Percentiles rank a stretch among this genome's conserved stretches.
phyloP scores from a whole-genome alignment of 2,888 invertebrate genomes.

The Itoplectis maculator region DNA sequence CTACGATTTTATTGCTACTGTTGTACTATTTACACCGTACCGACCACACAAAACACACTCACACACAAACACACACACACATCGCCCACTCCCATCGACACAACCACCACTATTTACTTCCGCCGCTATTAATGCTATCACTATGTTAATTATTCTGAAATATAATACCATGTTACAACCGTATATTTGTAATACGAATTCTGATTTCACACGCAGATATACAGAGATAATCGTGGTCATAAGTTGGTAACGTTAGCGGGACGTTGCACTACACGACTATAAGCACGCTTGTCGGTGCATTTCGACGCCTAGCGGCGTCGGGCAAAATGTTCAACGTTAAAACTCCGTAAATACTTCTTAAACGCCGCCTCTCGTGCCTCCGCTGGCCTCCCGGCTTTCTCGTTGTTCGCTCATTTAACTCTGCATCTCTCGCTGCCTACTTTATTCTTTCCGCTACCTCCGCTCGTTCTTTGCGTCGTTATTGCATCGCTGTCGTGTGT shows the following conservation, averaged over 20 bases:
- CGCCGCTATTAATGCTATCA: slow-evolving; percentile 63
- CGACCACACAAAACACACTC: slow-evolving; percentile 11
- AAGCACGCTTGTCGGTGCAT: slow-evolving; percentile 7
- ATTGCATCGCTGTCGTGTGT: slow-evolving; percentile 12
- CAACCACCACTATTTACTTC: slow-evolving; percentile 64
- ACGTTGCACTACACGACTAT: slow-evolving; percentile 19
- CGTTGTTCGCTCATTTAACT: background rate
- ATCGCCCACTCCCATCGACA: slow-evolving; percentile 18
- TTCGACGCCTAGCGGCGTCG: background rate
- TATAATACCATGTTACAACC: slow-evolving; percentile 71
- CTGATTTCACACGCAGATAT: slow-evolving; percentile 44
- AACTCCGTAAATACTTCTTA: slow-evolving; percentile 27
- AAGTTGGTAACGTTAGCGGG: background rate
- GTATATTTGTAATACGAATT: slow-evolving; percentile 71
- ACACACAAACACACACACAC: slow-evolving; percentile 34
- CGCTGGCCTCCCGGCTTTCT: background rate
- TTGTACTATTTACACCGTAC: slow-evolving; percentile 32
- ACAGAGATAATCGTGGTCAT: slow-evolving; percentile 50
- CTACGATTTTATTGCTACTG: slow-evolving; percentile 38
- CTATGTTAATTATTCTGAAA: slow-evolving; percentile 75
- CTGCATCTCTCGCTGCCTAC: slow-evolving; percentile 2
- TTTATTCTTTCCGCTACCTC: slow-evolving; percentile 5
- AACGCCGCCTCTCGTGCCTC: slow-evolving; percentile 3
- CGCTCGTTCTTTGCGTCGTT: background rate
- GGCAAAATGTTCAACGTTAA: slow-evolving; percentile 17